Percentiles rank a stretch among this genome's conserved stretches.
phyloP scores from a whole-genome alignment of 2,797 vertebrate species.

The Anisognathus igniventris region DNA sequence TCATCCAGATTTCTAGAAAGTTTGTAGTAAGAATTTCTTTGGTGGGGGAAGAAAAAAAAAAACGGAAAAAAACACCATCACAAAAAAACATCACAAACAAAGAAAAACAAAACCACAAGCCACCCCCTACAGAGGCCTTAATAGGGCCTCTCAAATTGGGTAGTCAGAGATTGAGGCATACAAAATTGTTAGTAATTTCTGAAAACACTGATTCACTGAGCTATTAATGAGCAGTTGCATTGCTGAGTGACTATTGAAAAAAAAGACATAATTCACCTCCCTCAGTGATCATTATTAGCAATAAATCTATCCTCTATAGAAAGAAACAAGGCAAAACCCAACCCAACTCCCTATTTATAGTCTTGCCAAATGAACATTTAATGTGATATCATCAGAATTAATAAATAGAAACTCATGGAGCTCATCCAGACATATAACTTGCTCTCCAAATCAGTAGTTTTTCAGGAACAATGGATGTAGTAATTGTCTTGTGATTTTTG shows the following conservation, averaged over 20 bases:
- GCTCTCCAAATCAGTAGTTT: neutral
- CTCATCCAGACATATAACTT: neutral
- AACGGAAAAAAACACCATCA: fast-evolving
- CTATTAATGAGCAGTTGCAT: neutral
- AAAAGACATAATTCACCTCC: neutral
- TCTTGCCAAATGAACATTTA: neutral
- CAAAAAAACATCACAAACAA: neutral
- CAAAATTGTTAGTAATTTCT: neutral
- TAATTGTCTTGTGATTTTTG: neutral
- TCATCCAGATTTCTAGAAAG: neutral
- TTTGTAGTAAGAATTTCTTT: neutral
- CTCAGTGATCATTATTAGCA: neutral
- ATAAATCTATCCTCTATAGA: neutral
- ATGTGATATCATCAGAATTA: neutral
- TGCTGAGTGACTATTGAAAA: neutral
- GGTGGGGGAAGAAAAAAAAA: fast-evolving
- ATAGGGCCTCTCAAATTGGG: neutral
- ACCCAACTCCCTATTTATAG: neutral
- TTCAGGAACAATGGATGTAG: neutral
- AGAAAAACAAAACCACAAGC: neutral
- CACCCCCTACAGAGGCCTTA: neutral
- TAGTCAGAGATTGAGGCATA: neutral
- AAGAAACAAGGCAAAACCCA: neutral
- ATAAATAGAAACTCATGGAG: neutral
- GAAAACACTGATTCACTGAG: neutral